Conservation (phyloP, 2,797 vertebrate genomes). For the Cephalopachus bancanus region DNA sequence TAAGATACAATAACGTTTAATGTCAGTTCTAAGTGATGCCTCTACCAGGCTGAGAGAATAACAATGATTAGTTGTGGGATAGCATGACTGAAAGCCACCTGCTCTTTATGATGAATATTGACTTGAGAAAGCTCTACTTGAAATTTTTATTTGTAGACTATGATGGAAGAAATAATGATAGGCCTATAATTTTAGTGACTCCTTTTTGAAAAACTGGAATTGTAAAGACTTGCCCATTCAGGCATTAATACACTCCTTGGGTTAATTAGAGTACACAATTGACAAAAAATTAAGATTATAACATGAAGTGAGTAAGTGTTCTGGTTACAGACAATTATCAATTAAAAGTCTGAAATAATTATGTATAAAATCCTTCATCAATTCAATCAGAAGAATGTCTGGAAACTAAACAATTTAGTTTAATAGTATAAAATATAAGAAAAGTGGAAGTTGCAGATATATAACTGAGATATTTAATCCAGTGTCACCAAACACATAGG, state of each 20-base stretch:
- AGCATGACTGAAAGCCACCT: not conserved
- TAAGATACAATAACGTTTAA: conserved; percentile 27
- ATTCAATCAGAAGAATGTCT: not conserved
- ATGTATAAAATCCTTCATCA: not conserved
- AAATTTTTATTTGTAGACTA: conserved; percentile 1
- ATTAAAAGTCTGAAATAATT: not conserved
- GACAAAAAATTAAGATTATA: not conserved
- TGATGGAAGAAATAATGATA: not conserved
- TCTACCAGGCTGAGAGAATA: not conserved
- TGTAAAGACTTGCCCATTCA: not conserved
- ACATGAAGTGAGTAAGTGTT: not conserved
- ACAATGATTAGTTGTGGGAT: not conserved
- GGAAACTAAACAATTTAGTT: not conserved
- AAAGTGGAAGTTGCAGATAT: not conserved
- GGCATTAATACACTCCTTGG: not conserved
- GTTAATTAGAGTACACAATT: not conserved
- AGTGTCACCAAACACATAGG: not conserved
- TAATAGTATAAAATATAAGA: not conserved
- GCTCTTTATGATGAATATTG: conserved; percentile 31
- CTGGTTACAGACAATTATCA: not conserved
- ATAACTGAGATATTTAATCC: not conserved
- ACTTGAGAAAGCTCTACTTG: not conserved
- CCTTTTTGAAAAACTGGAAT: not conserved
- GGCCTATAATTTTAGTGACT: not conserved
- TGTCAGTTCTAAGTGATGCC: not conserved